phyloP scores from a whole-genome alignment of 37 sponge, comb jelly and placozoan genomes.

The Tethya wilhelma region DNA sequence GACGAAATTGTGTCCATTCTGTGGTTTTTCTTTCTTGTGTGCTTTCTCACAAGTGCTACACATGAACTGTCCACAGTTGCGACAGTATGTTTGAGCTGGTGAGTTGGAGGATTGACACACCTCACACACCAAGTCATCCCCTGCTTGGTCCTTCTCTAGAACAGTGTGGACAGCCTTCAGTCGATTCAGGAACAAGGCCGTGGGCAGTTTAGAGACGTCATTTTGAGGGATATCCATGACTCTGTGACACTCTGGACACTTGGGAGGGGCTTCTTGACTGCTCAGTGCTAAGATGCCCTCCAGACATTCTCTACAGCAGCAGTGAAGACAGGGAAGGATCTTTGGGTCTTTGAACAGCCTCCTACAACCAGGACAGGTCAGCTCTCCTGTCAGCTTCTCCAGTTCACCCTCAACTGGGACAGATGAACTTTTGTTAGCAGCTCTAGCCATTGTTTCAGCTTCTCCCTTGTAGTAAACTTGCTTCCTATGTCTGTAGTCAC shows the following conservation, averaged over 20 bases:
- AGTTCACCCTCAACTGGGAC: no score
- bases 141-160: no score
- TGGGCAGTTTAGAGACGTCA: background rate
- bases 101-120: background rate
- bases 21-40: background rate
- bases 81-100: background rate
- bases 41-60: background rate
- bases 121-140: background rate
- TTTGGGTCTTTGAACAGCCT: background rate
- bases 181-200: background rate
- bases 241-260: background rate
- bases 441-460: no score
- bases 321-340: slow-evolving; percentile 14
- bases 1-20: background rate
- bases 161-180: background rate
- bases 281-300: background rate
- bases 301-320: background rate
- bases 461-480: no score
- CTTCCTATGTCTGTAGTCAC: no score
- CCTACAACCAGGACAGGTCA: background rate
- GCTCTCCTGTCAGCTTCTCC: background rate
- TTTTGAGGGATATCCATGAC: background rate
- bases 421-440: no score
- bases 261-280: no score
- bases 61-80: background rate